Evolutionary conservation across 2,888 invertebrate genomes (phyloP).

Genomic region (Petrolisthes manimaculis): DNA sequence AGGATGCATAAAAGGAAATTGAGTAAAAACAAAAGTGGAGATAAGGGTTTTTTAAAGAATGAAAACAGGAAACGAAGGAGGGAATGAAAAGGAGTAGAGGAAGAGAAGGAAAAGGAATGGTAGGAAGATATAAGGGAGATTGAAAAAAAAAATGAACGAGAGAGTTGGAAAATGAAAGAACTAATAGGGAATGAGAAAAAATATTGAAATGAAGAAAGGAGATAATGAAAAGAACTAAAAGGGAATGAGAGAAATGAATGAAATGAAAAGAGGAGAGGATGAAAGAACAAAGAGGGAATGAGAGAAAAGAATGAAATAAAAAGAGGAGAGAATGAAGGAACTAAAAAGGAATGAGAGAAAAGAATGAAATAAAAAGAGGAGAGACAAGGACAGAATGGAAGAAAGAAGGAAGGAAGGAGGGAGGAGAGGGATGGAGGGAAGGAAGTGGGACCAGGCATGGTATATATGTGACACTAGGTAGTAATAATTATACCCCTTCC

Average conservation of each 20-base stretch:
- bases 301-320: background rate
- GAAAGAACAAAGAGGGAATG: background rate
- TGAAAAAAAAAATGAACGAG: background rate
- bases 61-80: background rate
- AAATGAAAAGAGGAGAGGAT: background rate
- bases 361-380: background rate
- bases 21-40: background rate
- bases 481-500: constrained; percentile 35
- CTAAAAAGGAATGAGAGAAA: background rate
- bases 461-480: constrained; percentile 40
- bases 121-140: background rate
- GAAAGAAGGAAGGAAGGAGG: background rate
- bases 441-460: background rate
- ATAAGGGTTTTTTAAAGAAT: background rate
- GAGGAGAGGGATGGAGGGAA: background rate
- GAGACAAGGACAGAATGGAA: background rate
- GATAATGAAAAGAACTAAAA: background rate
- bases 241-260: background rate
- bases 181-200: no score
- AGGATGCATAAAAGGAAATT: background rate
- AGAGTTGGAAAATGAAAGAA: background rate
- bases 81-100: background rate
- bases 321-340: background rate
- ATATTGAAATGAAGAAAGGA: background rate
- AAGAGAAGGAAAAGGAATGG: background rate